Evolutionary conservation across 2,797 vertebrate genomes (phyloP), one percentile per base, ranked within the genome.

Genomic region (Anguilla megastoma): DNA sequence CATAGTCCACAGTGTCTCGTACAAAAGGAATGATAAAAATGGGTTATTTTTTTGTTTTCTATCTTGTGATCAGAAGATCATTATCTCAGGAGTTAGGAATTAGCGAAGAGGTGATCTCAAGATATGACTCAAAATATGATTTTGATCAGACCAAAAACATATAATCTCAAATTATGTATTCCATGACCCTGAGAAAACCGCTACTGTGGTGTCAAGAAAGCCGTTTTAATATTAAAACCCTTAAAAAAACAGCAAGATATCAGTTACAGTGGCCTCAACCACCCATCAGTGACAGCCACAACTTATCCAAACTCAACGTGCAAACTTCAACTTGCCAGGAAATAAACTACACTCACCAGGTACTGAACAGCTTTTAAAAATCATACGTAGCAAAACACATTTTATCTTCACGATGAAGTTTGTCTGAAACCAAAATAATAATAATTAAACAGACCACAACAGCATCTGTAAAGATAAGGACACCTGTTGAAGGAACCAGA

Each of bases 401-500:
- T 79, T 45, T 63, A 18, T 36, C 45, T 27, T 33, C 12, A 16
- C 30, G 27, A 0, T 24, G 7, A 14, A 4, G 7, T 74, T 74
- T 18, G 69, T 21, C 76, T 80, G 36, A 41, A 80, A 69, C 16
- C 58, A 24, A 86, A 71, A 66, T 1, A 27, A n/a, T 9, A 54
- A 87, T 85, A n/a, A 71, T 74, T 50, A 36, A 63, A 89, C 91
- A 58, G 87, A 90, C 89, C 86, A 89, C 89, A 83, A 84, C 90
- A 66, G 88, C 50, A 86, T n/a, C 21, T 27, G 89, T 90, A 85
- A 79, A 45, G n/a, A 86, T 16, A 36, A 50, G 6, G 9, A 27
- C 69, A 84, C 36, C 48, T 84, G 41, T 87, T 36, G n/a, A 66
- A 14, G 86, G 54, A 90, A 63, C 90, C 89, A 82, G 89, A 89